Evolutionary conservation across 2,797 vertebrate species (phyloP), one percentile per base, ranked within the genome.

Genomic region (Acanthurus leucopareius): DNA sequence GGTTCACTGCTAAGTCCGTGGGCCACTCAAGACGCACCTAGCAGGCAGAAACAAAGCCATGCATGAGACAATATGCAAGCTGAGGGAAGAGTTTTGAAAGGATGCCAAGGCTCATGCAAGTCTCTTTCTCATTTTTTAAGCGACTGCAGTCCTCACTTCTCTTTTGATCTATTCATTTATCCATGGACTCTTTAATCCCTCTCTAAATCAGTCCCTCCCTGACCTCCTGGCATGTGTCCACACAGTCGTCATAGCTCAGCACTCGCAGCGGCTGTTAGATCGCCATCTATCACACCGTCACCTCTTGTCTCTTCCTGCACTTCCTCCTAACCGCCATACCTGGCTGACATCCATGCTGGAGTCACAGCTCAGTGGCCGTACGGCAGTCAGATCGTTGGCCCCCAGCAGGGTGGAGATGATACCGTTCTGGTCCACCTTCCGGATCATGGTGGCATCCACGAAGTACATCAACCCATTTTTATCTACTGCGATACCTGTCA

Each of bases 21-120:
- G 98, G 98, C 98, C 98, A 99, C 89, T 99, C 98, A 73, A 99
- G 95, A 80, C 98, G 98, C 84, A 99, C 98, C 98, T 99, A 93
- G 42, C 52, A 1, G 63, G 57, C 54, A 69, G 66, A 87, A 65
- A 88, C 32, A 85, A 52, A 64, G 73, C 73, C 56, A 66, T 5
- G 48, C 56, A 62, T 40, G 47, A 76, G 48, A 73, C 52, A 15
- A 54, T 61, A 56, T 77, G 58, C 14, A 45, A 35, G 28, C 35
- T 9, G 66, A 75, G 28, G 51, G 59, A 61, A 61, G 49, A 0
- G 6, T 54, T 77, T 52, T 88, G 86, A 89, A 54, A 76, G 44
- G 13, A 56, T 19, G 73, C 85, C 84, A 89, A 76, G 82, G 77
- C 77, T 87, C 69, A 77, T 73, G 83, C 69, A 75, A 71, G 79